Evolutionary conservation across 2,797 vertebrate genomes (phyloP), one percentile per base, ranked within the genome.

Genomic region (Oreochromis grahami): DNA sequence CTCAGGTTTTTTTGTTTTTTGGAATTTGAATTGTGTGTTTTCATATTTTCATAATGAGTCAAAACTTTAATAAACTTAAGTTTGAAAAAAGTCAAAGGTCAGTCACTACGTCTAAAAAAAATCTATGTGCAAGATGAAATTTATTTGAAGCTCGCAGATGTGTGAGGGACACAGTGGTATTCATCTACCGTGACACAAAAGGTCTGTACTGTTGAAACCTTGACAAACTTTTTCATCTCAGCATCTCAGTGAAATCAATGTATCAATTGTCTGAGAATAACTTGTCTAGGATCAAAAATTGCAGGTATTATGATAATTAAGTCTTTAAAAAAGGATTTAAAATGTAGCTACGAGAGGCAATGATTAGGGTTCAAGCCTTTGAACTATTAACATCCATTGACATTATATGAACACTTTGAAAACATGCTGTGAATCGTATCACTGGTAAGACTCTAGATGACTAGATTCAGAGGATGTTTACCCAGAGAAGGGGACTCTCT

Each of bases 171-270:
- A 15, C 21, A 26, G 15, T 11, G 0, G 6, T 26, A 68, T 87
- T 84, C 76, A 56, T 79, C 53, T 43, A 15, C n/a, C 34, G 26
- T n/a, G n/a, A 68, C 26, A 60, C 43, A 60, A 76, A 56, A 6
- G 5, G 21, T 41, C 8, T 80, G 19, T n/a, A 58, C 11, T 78
- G 19, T 32, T 8, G 38, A 65, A 77, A 68, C 79, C 60, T 68
- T 68, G 29, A 50, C 26, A 78, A 14, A 52, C 38, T 72, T 74
- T 43, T 84, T 13, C 5, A 72, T 74, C 13, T 81, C 4, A 60
- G 56, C 2, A 17, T 78, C 60, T 77, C 13, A 24, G 21, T 8
- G 2, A 82, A 84, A 82, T 63, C 17, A 48, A 2, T 48, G 68
- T 29, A 48, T 48, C 0, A 0, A 41, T 26, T 60, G 10, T 74